Base-by-base conservation (phyloP, 1,140 invertebrate genomes). In the Melipona quadrifasciata region DNA sequence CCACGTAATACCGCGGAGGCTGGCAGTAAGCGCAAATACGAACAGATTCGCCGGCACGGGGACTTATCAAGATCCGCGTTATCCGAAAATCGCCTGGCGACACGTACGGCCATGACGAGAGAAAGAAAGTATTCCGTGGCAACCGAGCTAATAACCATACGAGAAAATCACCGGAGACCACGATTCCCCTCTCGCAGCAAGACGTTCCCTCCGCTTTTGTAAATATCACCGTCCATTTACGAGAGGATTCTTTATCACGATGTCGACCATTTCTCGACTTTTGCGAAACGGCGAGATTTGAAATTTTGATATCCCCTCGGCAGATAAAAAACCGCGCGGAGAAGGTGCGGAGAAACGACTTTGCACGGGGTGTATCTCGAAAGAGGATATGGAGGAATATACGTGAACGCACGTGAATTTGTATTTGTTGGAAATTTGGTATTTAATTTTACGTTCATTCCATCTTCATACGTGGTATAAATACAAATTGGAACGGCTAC, bases 31-130 rank as follows among this genome's bases (percentile, higher is more conserved):
- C 51, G 79, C 68, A 65, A 75, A 21, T 53, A 34, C 58, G 70
- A 74, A 39, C 21, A 55, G 80, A 82, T 82, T 55, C 53, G 65
- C 39, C 6, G 64, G 19, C 72, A 24, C n/a, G 14, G 6, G 70
- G 14, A 8, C 27, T 84, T 88, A 88, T 85, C 83, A 67, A 79
- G 79, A 87, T 88, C 53, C 74, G 57, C 27, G 64, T 87, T 88
- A 81, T 85, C 74, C 76, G 80, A 73, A 81, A 76, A 87, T 89
- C 78, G 27, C 65, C 67, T 55, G 34, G 16, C 67, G 77, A 65
- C 61, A 58, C 73, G 68, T 70, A n/a, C 55, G 53, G 19, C 39
- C 31, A 51, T 65, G 72, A 72, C 39, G 68, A 57, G 77, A 73
- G 79, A 84, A 80, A 51, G 75, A 79, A 72, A 84, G 82, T 79